Evolutionary conservation across 2,113 vertebrate genomes (phyloP).

Genomic region (Eonycteris spelaea): DNA sequence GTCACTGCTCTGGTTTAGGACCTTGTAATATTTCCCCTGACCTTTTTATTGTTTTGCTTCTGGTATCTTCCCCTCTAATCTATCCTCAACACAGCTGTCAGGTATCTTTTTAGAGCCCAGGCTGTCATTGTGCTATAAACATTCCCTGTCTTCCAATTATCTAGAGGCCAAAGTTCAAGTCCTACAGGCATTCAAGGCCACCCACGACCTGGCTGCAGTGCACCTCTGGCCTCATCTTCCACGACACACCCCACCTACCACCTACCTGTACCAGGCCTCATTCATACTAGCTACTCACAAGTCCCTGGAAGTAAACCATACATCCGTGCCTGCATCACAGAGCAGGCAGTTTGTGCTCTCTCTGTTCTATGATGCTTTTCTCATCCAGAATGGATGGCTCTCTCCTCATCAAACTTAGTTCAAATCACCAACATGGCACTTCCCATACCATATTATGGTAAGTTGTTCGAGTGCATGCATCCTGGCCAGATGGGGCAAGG

Average conservation of each 20-base stretch:
- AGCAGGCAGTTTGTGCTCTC: not conserved
- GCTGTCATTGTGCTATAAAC: not conserved
- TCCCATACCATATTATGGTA: not conserved
- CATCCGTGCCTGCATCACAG: not conserved
- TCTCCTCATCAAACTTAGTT: not conserved
- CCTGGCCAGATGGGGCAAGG: not conserved
- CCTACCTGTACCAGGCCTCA: not conserved
- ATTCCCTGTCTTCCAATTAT: not conserved
- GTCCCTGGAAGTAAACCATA: not conserved
- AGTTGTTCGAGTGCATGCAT: rapidly evolving
- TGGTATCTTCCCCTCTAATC: not conserved
- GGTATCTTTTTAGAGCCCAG: not conserved
- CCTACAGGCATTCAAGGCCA: not conserved
- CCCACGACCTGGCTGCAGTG: not conserved
- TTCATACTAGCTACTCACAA: not conserved
- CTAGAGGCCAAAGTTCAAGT: not conserved
- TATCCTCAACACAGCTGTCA: not conserved
- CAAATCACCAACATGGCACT: not conserved
- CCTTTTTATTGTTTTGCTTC: not conserved
- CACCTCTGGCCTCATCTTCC: not conserved
- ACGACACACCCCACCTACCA: not conserved
- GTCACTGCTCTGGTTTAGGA: not conserved
- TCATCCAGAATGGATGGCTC: not conserved
- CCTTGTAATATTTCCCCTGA: not conserved
- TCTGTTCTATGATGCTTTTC: not conserved